phyloP scores from a whole-genome alignment of 1,140 invertebrate species.

The Apis cerana region DNA sequence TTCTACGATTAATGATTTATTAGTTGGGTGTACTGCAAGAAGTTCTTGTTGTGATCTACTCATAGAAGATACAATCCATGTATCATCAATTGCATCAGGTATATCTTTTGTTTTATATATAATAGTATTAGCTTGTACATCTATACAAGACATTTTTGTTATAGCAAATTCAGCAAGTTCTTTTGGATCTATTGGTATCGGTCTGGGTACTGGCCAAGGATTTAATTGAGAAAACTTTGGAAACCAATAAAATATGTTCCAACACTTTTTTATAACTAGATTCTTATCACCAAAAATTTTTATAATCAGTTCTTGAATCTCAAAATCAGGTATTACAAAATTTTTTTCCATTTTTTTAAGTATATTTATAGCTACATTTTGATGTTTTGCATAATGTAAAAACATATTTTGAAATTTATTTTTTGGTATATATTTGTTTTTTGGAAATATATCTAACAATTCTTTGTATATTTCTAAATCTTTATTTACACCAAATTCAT shows the following conservation, averaged over 20 bases:
- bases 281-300: constrained; percentile 92
- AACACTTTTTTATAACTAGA: constrained; percentile 91
- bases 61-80: constrained; percentile 96
- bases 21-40: constrained; percentile 85
- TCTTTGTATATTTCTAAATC: constrained; percentile 96
- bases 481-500: constrained; percentile 93
- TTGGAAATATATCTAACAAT: constrained; percentile 95
- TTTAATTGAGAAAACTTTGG: constrained; percentile 96
- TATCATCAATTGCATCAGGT: constrained; percentile 91
- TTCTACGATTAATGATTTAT: constrained; percentile 91
- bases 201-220: constrained; percentile 92
- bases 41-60: constrained; percentile 89
- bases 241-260: constrained; percentile 99
- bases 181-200: constrained; percentile 87
- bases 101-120: constrained; percentile 86
- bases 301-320: constrained; percentile 91
- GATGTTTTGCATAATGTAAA: constrained; percentile 96
- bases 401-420: constrained; percentile 93
- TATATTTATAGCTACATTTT: constrained; percentile 93
- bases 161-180: constrained; percentile 94
- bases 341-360: constrained; percentile 95
- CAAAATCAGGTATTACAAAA: constrained; percentile 94
- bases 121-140: constrained; percentile 87
- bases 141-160: constrained; percentile 92
- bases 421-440: constrained; percentile 92